Evolutionary conservation across 2,797 vertebrate genomes (phyloP), one percentile per base, ranked within the genome.

Genomic region (Tenualosa thibaudeaui): DNA sequence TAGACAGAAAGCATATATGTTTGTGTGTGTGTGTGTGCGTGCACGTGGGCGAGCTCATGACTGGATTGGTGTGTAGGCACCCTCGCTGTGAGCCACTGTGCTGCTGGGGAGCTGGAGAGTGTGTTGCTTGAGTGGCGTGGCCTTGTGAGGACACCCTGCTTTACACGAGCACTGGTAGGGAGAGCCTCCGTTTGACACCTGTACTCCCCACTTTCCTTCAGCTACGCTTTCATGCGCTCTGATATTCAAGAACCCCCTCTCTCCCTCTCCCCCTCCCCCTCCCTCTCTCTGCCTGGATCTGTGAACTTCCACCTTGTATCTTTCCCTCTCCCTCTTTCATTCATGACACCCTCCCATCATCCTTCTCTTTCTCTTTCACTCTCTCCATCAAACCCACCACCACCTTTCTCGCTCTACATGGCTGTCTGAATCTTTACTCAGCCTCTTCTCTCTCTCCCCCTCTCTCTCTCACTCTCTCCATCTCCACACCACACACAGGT

Each of bases 401-500:
- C 22, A 19, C 22, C 58, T 60, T 1, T 65, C 60, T 9, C 24
- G 26, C 60, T 24, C 22, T 65, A 15, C 51, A 1, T 54, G 51
- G 9, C 51, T 54, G 0, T 54, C 10, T 54, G 51, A 54, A 15
- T 3, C 51, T 31, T 31, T 31, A 31, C 51, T 12, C 51, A 54
- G 10, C 10, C 5, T 7, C 10, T 3, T 31, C 26, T 15, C 1
- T 15, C 24, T 3, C 26, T 15, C 24, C 5, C 31, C 2, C 31
- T 0, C 68, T 40, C 68, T 5, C 68, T 40, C 37, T 40, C 13
- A 1, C 37, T 75, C 68, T 6, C 15, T 19, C 68, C 68, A 75
- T 91, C 91, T 91, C 88, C 82, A 88, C 91, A 88, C 89, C 89
- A 88, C 85, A 26, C 81, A 81, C 24, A 81, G 68, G 62, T 89